Conservation (phyloP, 2,888 invertebrate genomes). For the Erebia epiphron region DNA sequence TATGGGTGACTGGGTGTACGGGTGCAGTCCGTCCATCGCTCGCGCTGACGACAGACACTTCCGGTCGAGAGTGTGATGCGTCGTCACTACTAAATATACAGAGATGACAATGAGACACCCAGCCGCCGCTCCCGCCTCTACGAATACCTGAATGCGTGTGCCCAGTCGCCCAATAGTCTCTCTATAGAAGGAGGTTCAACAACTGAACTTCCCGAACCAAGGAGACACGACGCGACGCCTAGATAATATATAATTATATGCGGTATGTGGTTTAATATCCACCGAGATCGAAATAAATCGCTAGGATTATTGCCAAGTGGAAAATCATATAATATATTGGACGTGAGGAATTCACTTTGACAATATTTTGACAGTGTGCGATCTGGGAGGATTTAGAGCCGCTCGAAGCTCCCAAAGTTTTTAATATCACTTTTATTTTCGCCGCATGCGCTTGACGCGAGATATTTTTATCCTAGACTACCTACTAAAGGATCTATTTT, state of each 20-base stretch:
- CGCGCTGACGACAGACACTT: constrained; percentile 68
- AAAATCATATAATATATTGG: constrained; percentile 81
- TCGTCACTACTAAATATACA: constrained; percentile 69
- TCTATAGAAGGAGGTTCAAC: constrained; percentile 75
- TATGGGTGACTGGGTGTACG: constrained; percentile 29
- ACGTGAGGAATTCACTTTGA: constrained; percentile 80
- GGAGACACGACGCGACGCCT: constrained; percentile 68
- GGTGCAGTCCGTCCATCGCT: constrained; percentile 44
- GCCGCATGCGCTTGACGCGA: constrained; percentile 43
- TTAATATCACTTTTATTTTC: constrained; percentile 64
- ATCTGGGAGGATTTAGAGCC: constrained; percentile 67
- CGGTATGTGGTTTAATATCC: constrained; percentile 79
- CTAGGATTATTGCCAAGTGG: constrained; percentile 82
- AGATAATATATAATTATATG: constrained; percentile 59
- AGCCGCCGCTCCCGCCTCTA: constrained; percentile 54
- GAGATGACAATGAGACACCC: constrained; percentile 63
- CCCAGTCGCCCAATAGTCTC: constrained; percentile 52
- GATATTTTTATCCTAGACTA: constrained; percentile 55
- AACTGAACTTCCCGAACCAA: constrained; percentile 64
- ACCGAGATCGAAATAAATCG: constrained; percentile 79
- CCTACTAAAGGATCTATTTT: constrained; percentile 64
- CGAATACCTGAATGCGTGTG: constrained; percentile 53
- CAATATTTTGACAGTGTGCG: constrained; percentile 82
- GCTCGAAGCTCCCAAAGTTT: constrained; percentile 54
- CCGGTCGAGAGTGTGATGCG: constrained; percentile 53